These are phyloP conservation scores for Gambusia affinis DNA, from an alignment of 2,113 vertebrate species.

Conservation along the genomic window DNA sequence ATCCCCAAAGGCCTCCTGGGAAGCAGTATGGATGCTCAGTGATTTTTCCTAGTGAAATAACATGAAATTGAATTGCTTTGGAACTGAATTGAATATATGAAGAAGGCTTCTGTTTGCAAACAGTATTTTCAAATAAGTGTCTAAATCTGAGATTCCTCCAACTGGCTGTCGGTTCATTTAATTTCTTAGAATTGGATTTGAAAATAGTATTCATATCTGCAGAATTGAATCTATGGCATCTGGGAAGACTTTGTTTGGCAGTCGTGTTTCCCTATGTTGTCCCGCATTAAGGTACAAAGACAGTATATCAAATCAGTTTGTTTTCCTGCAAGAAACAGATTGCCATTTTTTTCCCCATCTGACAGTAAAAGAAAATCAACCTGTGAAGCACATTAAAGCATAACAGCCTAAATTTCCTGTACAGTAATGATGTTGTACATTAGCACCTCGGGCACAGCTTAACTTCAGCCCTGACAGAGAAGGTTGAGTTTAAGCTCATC, in stretches of 20 bases:
- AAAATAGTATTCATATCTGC: conserved; percentile 74
- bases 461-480: conserved; percentile 8
- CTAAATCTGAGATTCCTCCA: conserved; percentile 42
- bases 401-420: conserved; percentile 14
- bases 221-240: conserved; percentile 73
- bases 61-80: conserved; percentile 59
- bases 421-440: conserved; percentile 14
- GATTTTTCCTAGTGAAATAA: conserved; percentile 40
- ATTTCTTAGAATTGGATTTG: conserved; percentile 52
- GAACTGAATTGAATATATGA: conserved; percentile 44
- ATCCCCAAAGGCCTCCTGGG: not conserved
- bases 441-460: conserved; percentile 4
- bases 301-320: conserved; percentile 56
- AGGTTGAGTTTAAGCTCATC: conserved; percentile 60
- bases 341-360: conserved; percentile 37
- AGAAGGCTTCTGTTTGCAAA: conserved; percentile 18
- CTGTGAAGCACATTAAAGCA: conserved; percentile 26
- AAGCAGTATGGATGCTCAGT: conserved; percentile 17
- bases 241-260: conserved; percentile 63
- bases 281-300: conserved; percentile 32
- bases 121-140: conserved; percentile 50
- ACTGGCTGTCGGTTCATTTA: conserved; percentile 58
- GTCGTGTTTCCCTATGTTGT: conserved; percentile 55
- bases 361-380: conserved; percentile 34
- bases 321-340: conserved; percentile 28